Evolutionary conservation across 2,797 vertebrate species (phyloP), one percentile per base, ranked within the genome.

Genomic region (Novumbra hubbsi): DNA sequence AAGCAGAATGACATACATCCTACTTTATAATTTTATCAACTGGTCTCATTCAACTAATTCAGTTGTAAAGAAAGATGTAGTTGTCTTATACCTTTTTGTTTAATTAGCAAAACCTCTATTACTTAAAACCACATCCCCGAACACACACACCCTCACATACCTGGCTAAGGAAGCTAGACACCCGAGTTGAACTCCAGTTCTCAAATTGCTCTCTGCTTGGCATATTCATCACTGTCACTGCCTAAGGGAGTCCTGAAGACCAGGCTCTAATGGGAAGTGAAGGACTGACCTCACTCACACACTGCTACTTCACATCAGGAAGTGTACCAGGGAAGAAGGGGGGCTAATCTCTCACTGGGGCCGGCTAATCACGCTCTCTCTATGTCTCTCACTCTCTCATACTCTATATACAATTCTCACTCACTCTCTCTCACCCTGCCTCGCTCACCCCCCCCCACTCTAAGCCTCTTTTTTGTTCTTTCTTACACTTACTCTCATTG

Each of bases 161-260:
- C 95, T 94, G 92, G 85, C 62, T 79, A 83, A 96, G 81, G 60
- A 94, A 94, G 78, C 84, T 73, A 70, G 92, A 92, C 65, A 96
- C 91, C 81, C 94, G 93, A 15, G 72, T 68, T 19, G 90, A 73
- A 74, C 91, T 93, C 95, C 95, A 96, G 12, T 78, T 86, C 77
- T 95, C 93, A 73, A 92, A 95, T 77, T 96, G 93, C 66, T 96
- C 93, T 80, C 89, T 94, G 81, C 91, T 85, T 17, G 95, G 95
- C 74, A 95, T 85, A 85, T 93, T 95, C 88, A 93, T 92, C 68
- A 90, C 85, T 85, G 91, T 90, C 72, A 81, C 80, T 50, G 38
- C 71, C 14, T 5, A 27, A n/a, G 75, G 79, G 76, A 68, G 30
- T 72, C 73, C 49, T 63, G 75, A 74, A 68, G 73, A 16, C 45